phyloP scores from a whole-genome alignment of 2,113 vertebrate genomes.

The Urocitellus parryii region DNA sequence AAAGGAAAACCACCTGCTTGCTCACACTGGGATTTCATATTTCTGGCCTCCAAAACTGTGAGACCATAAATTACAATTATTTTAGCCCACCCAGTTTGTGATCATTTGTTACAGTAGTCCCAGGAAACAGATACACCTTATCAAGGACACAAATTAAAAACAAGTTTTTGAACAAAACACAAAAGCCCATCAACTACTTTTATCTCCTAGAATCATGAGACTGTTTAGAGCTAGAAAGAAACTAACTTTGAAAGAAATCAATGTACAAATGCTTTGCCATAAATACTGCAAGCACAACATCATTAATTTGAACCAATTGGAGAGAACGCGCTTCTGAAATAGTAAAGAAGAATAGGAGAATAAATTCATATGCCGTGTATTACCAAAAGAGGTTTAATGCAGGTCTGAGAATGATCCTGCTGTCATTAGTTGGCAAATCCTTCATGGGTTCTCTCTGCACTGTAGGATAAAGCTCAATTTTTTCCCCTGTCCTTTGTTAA shows the following conservation, averaged over 20 bases:
- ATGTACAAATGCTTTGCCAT: slow-evolving; percentile 16
- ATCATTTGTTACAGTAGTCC: not conserved
- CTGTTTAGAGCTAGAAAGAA: not conserved
- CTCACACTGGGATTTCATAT: not conserved
- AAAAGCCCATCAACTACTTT: slow-evolving; percentile 9
- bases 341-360: not conserved
- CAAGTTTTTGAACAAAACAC: not conserved
- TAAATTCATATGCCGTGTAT: not conserved
- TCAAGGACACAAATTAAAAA: not conserved
- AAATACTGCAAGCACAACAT: slow-evolving; percentile 38
- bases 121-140: not conserved
- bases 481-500: not conserved
- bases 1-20: not conserved
- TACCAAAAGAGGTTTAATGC: not conserved
- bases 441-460: not conserved
- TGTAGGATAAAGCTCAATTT: not conserved
- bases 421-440: not conserved
- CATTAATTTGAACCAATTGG: slow-evolving; percentile 52
- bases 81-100: not conserved
- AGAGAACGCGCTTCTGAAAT: not conserved
- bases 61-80: not conserved
- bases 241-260: slow-evolving; percentile 52
- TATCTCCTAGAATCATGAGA: not conserved
- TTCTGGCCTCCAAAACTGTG: not conserved
- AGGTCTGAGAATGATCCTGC: not conserved